phyloP scores from a whole-genome alignment of 2,113 vertebrate species.

The Hippocampus zosterae region DNA sequence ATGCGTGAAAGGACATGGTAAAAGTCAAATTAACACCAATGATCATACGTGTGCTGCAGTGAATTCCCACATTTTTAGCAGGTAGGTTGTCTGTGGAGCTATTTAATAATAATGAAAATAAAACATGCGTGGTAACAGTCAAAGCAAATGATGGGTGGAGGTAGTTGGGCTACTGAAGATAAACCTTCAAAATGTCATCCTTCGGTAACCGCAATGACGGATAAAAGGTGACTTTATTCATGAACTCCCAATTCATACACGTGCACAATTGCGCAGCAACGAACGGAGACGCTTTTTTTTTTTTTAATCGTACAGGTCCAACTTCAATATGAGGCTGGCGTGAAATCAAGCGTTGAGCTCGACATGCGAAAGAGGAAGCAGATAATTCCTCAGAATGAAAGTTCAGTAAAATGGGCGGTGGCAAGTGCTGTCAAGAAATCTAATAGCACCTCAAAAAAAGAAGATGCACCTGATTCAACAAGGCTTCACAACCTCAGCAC shows the following conservation, averaged over 20 bases:
- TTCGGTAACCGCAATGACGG: slow-evolving; percentile 18
- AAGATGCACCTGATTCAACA: not conserved
- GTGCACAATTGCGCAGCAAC: slow-evolving; percentile 43
- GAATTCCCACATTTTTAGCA: not conserved
- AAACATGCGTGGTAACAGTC: not conserved
- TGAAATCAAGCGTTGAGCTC: slow-evolving; percentile 37
- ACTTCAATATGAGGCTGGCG: slow-evolving; percentile 73
- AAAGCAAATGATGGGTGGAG: not conserved
- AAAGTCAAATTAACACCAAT: no score
- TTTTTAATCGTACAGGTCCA: slow-evolving; percentile 33
- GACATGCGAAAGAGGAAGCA: slow-evolving; percentile 24
- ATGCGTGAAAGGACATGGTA: no score
- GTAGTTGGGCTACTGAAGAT: not conserved
- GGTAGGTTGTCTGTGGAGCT: not conserved
- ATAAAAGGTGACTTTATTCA: slow-evolving; percentile 62
- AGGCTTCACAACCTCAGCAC: not conserved
- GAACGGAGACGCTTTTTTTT: slow-evolving; percentile 15
- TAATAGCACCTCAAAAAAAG: not conserved
- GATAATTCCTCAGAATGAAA: slow-evolving; percentile 9
- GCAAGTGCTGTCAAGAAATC: not conserved
- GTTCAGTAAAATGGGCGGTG: not conserved
- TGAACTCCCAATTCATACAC: slow-evolving; percentile 47
- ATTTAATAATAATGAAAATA: slow-evolving; percentile 1
- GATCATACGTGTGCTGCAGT: not conserved
- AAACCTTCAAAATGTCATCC: not conserved